These are phyloP conservation scores for Dicrurus megarhynchus DNA, from an alignment of 2,113 vertebrate species.

Conservation along the genomic window DNA sequence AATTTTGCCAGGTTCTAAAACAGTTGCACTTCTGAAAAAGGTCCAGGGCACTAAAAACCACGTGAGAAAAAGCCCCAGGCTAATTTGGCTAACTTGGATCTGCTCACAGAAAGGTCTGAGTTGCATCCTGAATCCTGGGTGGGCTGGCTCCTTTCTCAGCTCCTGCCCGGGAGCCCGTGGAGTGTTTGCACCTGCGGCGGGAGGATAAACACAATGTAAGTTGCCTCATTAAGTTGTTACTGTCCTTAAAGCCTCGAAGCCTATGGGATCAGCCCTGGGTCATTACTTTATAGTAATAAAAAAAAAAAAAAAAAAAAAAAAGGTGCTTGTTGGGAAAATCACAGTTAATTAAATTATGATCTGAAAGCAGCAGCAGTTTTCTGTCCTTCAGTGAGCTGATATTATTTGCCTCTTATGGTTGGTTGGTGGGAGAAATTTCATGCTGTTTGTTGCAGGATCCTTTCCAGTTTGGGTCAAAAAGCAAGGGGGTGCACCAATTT, in stretches of 20 bases:
- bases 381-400: not conserved
- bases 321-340: not conserved
- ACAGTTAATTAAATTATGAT: not conserved
- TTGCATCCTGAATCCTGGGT: not conserved
- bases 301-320: not conserved
- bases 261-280: not conserved
- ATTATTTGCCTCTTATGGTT: not conserved
- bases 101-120: not conserved
- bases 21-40: not conserved
- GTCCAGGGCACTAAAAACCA: not conserved
- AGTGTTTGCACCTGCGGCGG: not conserved
- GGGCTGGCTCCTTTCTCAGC: not conserved
- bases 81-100: not conserved
- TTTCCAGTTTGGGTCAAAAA: not conserved
- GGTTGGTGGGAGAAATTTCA: not conserved
- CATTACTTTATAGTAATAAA: not conserved
- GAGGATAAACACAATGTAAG: not conserved
- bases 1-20: not conserved
- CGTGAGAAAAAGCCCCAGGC: not conserved
- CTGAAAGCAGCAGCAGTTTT: not conserved
- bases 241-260: not conserved
- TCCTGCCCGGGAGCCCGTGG: rapidly evolving
- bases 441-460: not conserved
- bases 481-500: not conserved
- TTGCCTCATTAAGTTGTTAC: constrained; percentile 8